A percentile compares a stretch with the other conserved stretches of the same genome.
Evolutionary conservation across 2,113 vertebrate species (phyloP).

Genomic region (Ivindomyrus marchei): DNA sequence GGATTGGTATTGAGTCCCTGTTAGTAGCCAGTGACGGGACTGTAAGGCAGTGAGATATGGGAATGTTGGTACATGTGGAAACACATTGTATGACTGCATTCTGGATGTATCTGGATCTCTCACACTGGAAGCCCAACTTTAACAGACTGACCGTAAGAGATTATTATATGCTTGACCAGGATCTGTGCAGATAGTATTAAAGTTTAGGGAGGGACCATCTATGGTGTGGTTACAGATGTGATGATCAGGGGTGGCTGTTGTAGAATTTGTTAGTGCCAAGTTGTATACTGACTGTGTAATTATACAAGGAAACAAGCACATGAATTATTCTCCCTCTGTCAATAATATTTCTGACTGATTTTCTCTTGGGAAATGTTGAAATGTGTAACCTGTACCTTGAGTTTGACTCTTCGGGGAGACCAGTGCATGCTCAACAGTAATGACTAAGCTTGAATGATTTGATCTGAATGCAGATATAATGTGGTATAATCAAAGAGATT

Average conservation of each 20-base stretch:
- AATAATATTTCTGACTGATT: background rate
- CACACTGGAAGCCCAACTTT: too few relatives aligned
- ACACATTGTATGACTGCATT: too few relatives aligned
- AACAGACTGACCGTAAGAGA: too few relatives aligned
- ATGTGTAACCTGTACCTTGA: background rate
- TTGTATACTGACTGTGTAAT: background rate
- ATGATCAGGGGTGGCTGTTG: background rate
- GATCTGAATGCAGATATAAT: background rate
- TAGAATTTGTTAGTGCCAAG: background rate
- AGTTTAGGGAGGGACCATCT: too few relatives aligned
- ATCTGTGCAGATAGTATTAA: background rate
- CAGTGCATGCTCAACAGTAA: background rate
- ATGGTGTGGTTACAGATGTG: background rate
- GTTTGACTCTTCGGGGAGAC: background rate
- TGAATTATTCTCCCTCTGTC: background rate
- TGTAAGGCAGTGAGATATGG: too few relatives aligned
- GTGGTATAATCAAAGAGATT: background rate
- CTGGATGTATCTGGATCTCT: too few relatives aligned
- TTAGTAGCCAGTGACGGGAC: too few relatives aligned
- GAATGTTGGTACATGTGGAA: too few relatives aligned
- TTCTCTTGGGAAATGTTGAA: background rate
- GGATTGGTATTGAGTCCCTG: too few relatives aligned
- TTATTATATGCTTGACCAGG: too few relatives aligned
- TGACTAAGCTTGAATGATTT: background rate
- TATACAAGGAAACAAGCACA: background rate